Base-by-base conservation (phyloP, 37 sponge, comb jelly and placozoan species). In the Eunapius fragilis region DNA sequence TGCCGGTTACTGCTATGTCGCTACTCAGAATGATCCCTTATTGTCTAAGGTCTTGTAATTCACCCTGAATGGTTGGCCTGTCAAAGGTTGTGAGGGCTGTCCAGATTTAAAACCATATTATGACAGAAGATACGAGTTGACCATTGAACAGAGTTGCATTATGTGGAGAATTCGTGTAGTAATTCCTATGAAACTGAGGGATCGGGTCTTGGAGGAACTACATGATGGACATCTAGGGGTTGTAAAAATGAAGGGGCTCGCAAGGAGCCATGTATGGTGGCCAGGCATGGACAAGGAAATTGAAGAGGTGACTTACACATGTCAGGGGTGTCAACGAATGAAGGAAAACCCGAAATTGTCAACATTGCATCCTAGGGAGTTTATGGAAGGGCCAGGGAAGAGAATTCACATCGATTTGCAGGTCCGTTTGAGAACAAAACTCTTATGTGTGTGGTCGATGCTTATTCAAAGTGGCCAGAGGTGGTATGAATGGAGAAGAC, bases 181-280 rank as follows among this genome's bases (percentile, higher is more conserved):
- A n/a, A 68, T 82, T 26, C 73, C 45, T 19, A n/a, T 3, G 26
- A 37, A 36, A 9, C 36, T 78, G 45, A n/a, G 35, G n/a, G 73
- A n/a, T 27, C n/a, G 31, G 45, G 72, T 86, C 4, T 47, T 79
- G 19, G 49, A 78, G 26, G 41, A 37, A 10, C 72, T 86, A 5
- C 79, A 86, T 38, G 31, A 25, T 11, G 41, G 33, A 78, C 81
- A 89, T 6, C 6, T 47, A 11, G 81, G 85, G 19, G 79, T 89
- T 4, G 26, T 31, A 0, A 31, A 68, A 32, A 84, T 89, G 86
- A 85, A 85, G 27, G 17, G 30, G 25, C 11, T 81, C 9, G 88
- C 88, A 28, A 19, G 70, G 24, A 83, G 74, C 77, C 50, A 81
- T 82, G 35, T 88, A 28, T 89, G 84, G 89, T 89, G 89, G 84